Base-by-base conservation (phyloP, 2,888 invertebrate species). In the Nephrocerus scutellatus region DNA sequence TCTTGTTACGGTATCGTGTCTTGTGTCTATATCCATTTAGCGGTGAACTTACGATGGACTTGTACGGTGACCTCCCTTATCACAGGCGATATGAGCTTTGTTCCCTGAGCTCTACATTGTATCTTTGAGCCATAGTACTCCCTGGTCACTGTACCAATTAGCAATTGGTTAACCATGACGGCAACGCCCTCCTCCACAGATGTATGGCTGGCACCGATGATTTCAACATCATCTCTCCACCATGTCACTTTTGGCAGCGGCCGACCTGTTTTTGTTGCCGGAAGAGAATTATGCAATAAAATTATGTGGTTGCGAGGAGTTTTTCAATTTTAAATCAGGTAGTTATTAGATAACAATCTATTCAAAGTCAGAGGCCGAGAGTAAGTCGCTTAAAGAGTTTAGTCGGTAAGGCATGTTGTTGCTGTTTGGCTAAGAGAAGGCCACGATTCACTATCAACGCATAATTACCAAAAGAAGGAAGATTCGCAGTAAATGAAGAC, bases 221-320 rank as follows among this genome's bases (percentile, higher is more conserved):
- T 70, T 48, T 86, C 73, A 42, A 80, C 75, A 18, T 78, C 78
- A 41, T 83, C 84, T 47, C 77, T 75, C 80, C 84, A 88, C 90
- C 90, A 90, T 12, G 80, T 82, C 9, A 90, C 80, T 48, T 79
- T 76, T 18, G 90, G 90, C 26, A 77, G 74, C 1, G 91, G 90
- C 48, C 80, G 82, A 40, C 90, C 89, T 90, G 39, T 7, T n/a
- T n/a, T n/a, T n/a, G n/a, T n/a, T 21, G 25, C 38, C 3, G 20
- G 28, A 25, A 16, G 14, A 15, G n/a, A 21, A 34, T 1, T 13
- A 29, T 10, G 20, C 5, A 30, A 19, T 16, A 18, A 33, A 10
- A 7, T 3, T 5, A n/a, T n/a, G n/a, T n/a, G n/a, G n/a, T n/a
- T n/a, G n/a, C n/a, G n/a, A n/a, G n/a, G n/a, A n/a, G n/a, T 30